These are phyloP conservation scores for Clupea harengus DNA, from an alignment of 2,113 vertebrate genomes.

Conservation along the genomic window DNA sequence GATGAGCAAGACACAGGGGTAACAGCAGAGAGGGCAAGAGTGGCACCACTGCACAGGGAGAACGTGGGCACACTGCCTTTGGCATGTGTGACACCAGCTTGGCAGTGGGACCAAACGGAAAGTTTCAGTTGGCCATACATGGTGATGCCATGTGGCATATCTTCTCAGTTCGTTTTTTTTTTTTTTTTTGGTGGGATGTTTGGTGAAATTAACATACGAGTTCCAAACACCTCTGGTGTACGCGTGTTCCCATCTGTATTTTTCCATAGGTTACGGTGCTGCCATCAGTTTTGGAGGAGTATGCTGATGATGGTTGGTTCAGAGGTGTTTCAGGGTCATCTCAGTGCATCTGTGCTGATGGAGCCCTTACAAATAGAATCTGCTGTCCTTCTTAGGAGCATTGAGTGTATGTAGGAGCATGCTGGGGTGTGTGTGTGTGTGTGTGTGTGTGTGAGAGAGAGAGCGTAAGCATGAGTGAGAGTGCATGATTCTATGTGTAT, in stretches of 20 bases:
- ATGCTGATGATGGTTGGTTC: not conserved
- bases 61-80: not conserved
- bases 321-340: not conserved
- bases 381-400: not conserved
- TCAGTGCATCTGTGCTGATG: not conserved
- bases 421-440: constrained; percentile 63
- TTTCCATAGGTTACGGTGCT: not conserved
- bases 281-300: not conserved
- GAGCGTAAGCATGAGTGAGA: not conserved
- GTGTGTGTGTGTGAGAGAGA: constrained; percentile 52
- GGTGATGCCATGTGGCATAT: not conserved
- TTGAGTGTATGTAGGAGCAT: not conserved
- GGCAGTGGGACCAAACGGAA: not conserved
- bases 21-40: not conserved
- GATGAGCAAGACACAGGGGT: not conserved
- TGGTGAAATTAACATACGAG: not conserved
- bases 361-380: not conserved
- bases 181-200: not conserved
- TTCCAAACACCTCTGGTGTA: not conserved
- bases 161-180: not conserved
- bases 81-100: not conserved
- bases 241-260: not conserved
- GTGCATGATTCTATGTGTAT: not conserved
- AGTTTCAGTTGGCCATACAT: not conserved
- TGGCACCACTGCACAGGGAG: too few species aligned